Base-by-base conservation (phyloP, 2,797 vertebrate species). In the Tiaroga cobitis region DNA sequence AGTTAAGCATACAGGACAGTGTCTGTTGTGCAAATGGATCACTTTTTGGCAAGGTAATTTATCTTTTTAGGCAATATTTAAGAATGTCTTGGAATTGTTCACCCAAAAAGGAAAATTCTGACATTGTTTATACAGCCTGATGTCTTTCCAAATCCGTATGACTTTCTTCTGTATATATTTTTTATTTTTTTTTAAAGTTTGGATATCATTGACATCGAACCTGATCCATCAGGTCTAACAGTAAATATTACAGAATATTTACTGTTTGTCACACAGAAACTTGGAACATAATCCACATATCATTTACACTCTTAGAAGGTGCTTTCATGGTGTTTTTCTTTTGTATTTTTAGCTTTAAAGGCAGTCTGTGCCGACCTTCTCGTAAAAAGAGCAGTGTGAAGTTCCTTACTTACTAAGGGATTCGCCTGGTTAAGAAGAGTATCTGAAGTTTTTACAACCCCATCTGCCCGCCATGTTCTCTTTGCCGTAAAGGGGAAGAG, bases 391-490 rank as follows among this genome's bases (percentile, higher is more conserved):
- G 19, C 34, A 21, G 9, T 43, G 24, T 43, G 16, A 46, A 46
- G 6, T 67, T 49, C 41, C 26, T 75, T n/a, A n/a, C 21, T 43
- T 34, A n/a, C 21, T 43, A 29, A 65, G 39, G n/a, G 18, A 43
- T 75, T 65, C 3, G 13, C 32, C 21, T 65, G 56, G 29, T 73
- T 49, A 83, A 46, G 39, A 26, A 37, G 32, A 9, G 5, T 26
- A 2, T 81, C 24, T 41, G 67, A 70, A 75, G 46, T 51, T 67
- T 67, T 49, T 68, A 26, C 10, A 29, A 54, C 43, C 32, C 43
- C 70, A 75, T 83, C 29, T 88, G 70, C 19, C 43, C 11, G 19
- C 26, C 59, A 79, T 32, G 43, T 29, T 61, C 49, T 46, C 34
- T 77, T 29, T 80, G 49, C 26, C 51, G 8, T 32, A 51, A 81